These are phyloP conservation scores for Mus pahari DNA, from an alignment of 2,113 vertebrate genomes.

Conservation along the genomic window DNA sequence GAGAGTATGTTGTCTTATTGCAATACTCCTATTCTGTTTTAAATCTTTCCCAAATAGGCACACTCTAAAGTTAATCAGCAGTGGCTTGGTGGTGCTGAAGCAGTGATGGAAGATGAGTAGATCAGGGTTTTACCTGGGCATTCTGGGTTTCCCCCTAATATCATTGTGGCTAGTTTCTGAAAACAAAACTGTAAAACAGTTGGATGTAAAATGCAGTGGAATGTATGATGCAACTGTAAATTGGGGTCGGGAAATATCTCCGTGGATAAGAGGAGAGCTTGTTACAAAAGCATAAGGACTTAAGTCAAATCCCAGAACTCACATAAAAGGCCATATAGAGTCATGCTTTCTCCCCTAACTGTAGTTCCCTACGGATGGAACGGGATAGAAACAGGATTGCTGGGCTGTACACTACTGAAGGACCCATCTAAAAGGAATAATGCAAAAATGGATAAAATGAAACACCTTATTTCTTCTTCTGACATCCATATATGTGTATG, in stretches of 20 bases:
- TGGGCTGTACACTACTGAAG: too few species aligned
- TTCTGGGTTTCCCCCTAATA: background rate
- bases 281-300: background rate
- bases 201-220: background rate
- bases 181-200: background rate
- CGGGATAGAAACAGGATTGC: background rate
- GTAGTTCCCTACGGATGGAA: background rate
- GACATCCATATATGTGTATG: background rate
- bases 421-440: background rate
- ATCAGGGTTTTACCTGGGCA: background rate
- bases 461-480: background rate
- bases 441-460: too few species aligned
- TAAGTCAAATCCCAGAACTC: background rate
- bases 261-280: background rate
- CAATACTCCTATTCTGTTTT: background rate
- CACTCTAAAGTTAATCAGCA: background rate
- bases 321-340: background rate
- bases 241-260: background rate
- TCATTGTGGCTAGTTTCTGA: background rate
- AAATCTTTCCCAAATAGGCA: background rate
- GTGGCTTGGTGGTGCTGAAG: background rate
- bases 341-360: background rate
- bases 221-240: background rate
- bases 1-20: conserved; percentile 26
- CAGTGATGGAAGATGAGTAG: background rate